phyloP scores from a whole-genome alignment of 1,140 invertebrate genomes.

The Antheraea pernyi region DNA sequence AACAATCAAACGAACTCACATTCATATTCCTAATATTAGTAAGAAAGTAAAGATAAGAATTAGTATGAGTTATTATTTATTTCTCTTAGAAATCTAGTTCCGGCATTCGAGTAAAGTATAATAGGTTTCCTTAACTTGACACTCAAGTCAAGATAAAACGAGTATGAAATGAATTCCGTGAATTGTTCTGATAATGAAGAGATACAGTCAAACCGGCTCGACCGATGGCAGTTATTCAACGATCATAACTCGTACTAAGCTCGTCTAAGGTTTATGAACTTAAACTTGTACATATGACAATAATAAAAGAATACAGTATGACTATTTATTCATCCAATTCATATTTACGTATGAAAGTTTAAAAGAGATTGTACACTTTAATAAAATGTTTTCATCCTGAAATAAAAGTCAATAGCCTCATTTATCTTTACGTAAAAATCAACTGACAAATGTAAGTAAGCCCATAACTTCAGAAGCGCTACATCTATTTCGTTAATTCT shows the following conservation, averaged over 20 bases:
- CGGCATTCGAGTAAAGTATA: not conserved
- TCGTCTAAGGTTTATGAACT: not conserved
- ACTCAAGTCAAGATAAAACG: not conserved
- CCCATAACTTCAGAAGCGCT: too few species aligned
- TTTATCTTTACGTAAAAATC: too few species aligned
- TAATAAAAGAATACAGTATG: not conserved
- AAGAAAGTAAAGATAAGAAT: too few species aligned
- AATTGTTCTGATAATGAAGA: not conserved
- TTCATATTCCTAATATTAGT: too few species aligned
- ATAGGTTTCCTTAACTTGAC: not conserved
- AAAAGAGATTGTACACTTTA: not conserved
- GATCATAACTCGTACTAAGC: slow-evolving; percentile 14
- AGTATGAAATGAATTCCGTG: not conserved
- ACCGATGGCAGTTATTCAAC: slow-evolving; percentile 19
- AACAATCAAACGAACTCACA: too few species aligned
- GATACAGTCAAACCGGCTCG: not conserved
- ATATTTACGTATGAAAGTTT: not conserved
- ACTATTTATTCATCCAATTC: not conserved
- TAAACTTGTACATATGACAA: not conserved
- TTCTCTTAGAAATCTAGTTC: not conserved
- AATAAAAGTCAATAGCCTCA: too few species aligned
- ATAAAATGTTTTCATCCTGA: not conserved
- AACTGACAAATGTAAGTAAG: too few species aligned
- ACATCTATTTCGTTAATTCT: too few species aligned
- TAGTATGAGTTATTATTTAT: not conserved